Conservation (phyloP, 2,797 vertebrate genomes). For the Buphagus erythrorhynchus region DNA sequence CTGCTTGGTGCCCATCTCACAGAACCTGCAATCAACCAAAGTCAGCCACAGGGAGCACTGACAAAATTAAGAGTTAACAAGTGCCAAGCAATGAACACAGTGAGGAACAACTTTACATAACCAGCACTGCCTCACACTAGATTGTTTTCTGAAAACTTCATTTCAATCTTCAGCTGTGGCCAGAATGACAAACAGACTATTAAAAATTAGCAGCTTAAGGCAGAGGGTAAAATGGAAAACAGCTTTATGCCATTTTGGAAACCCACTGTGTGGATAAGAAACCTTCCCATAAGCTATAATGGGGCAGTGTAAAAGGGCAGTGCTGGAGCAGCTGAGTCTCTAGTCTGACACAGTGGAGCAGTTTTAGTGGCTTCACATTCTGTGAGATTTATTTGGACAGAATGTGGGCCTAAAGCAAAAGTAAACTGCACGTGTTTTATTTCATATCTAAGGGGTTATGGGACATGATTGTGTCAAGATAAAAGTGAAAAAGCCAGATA, state of each 20-base stretch:
- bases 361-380: background rate
- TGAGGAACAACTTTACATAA: background rate
- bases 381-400: background rate
- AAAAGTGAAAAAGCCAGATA: background rate
- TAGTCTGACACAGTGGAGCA: background rate
- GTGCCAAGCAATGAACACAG: background rate
- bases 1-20: background rate
- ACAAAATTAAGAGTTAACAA: slow-evolving; percentile 29
- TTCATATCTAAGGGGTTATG: background rate
- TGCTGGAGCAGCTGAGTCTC: background rate
- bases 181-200: slow-evolving; percentile 19
- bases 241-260: background rate
- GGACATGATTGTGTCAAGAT: background rate
- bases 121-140: background rate
- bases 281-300: background rate
- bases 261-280: background rate
- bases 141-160: slow-evolving; percentile 3
- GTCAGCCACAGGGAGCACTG: background rate
- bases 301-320: background rate
- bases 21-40: background rate
- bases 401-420: background rate
- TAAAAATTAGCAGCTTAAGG: background rate
- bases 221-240: background rate
- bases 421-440: background rate
- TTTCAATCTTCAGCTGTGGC: background rate